Conservation (phyloP, 2,113 vertebrate species). For the Cepphus grylle region DNA sequence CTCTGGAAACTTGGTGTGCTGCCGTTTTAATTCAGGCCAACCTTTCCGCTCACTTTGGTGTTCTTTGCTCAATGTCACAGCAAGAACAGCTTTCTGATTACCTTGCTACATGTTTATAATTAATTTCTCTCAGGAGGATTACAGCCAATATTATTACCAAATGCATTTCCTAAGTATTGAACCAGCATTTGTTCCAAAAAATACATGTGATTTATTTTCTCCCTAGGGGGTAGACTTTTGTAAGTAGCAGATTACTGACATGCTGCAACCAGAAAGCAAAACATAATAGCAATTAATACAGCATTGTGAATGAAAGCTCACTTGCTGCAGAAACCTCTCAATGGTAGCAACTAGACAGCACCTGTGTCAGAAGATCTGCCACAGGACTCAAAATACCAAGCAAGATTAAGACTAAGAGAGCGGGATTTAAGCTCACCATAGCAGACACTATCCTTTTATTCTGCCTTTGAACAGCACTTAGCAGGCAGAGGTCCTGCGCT, state of each 20-base stretch:
- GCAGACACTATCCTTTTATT: background rate
- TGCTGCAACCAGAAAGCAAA: slow-evolving; percentile 55
- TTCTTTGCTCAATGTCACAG: slow-evolving; percentile 48
- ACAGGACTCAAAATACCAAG: background rate
- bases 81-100: slow-evolving; percentile 30
- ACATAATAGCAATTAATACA: slow-evolving; percentile 41
- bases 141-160: slow-evolving; percentile 57
- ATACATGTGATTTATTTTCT: slow-evolving; percentile 21
- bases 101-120: slow-evolving; percentile 49
- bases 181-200: slow-evolving; percentile 28
- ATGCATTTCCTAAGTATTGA: slow-evolving; percentile 25
- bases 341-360: background rate
- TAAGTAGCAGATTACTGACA: slow-evolving; percentile 54
- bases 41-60: background rate
- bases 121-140: slow-evolving; percentile 51
- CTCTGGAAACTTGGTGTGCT: fast-evolving
- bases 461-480: background rate
- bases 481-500: background rate
- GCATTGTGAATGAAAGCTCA: slow-evolving; percentile 1
- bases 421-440: background rate
- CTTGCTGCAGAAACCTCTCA: background rate
- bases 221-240: slow-evolving; percentile 36
- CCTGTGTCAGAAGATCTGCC: background rate
- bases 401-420: background rate
- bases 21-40: background rate